Evolutionary conservation across 2,888 invertebrate species (phyloP).

Genomic region (Torymus aiolomorphi): DNA sequence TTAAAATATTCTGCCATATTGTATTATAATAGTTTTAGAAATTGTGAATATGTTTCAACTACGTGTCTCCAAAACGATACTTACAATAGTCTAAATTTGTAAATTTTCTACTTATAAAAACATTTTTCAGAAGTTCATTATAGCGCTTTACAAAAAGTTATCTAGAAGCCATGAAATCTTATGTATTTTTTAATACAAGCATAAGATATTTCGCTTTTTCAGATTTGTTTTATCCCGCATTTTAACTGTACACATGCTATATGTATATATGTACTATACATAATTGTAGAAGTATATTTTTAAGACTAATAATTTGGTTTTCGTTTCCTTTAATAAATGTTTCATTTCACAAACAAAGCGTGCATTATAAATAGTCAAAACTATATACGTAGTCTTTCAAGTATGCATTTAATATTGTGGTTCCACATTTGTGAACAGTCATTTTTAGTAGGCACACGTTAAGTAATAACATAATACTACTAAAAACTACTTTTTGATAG

Average conservation of each 20-base stretch:
- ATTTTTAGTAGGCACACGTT: conserved; percentile 50
- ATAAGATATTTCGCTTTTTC: background rate
- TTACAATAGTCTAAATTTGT: conserved; percentile 41
- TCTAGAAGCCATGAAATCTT: background rate
- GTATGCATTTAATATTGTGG: conserved; percentile 1
- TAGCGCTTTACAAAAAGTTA: background rate
- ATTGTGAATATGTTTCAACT: conserved; percentile 43
- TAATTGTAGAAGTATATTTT: conserved; percentile 30
- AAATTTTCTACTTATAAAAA: conserved; percentile 26
- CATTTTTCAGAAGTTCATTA: background rate
- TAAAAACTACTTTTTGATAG: conserved; percentile 1
- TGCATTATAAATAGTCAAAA: conserved; percentile 2
- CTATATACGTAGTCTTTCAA: background rate
- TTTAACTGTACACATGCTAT: background rate
- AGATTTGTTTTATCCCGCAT: background rate
- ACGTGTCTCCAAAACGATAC: conserved; percentile 35
- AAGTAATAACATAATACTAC: conserved; percentile 41
- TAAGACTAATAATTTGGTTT: background rate
- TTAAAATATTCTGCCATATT: too few species aligned
- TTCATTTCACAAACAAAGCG: conserved; percentile 12
- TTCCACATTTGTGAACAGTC: conserved; percentile 33
- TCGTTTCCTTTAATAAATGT: conserved; percentile 1
- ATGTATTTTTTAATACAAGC: too few species aligned
- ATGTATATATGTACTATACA: conserved; percentile 23
- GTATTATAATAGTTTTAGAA: too few species aligned